Evolutionary conservation across 1,140 invertebrate species (phyloP).

Genomic region (Drosophila parvula): DNA sequence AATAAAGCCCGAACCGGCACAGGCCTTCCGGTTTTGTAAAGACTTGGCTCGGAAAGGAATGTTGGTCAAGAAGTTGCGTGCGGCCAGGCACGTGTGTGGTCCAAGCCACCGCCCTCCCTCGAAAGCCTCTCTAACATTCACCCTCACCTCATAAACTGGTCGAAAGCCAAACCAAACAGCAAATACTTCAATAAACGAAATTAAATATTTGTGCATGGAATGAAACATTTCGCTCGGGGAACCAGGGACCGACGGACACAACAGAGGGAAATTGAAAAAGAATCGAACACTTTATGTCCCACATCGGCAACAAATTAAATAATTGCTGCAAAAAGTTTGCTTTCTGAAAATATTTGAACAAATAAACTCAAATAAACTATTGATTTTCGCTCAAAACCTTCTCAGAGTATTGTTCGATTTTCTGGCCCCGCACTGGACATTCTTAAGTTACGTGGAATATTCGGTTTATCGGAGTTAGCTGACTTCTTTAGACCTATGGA

Average conservation of each 20-base stretch:
- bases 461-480: too few relatives aligned
- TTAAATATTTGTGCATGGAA: constrained; percentile 75
- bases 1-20: constrained; percentile 37
- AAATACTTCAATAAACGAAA: constrained; percentile 79
- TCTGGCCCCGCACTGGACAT: not conserved
- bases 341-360: constrained; percentile 33
- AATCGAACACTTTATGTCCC: constrained; percentile 45
- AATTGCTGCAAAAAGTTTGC: constrained; percentile 43
- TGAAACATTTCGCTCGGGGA: constrained; percentile 51
- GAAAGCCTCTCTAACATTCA: constrained; percentile 2
- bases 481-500: too few relatives aligned
- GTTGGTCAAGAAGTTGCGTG: constrained; percentile 66
- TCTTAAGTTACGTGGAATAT: constrained; percentile 3
- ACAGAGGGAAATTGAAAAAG: constrained; percentile 16
- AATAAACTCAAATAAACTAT: constrained; percentile 20
- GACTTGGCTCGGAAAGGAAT: constrained; percentile 38
- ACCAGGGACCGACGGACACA: not conserved
- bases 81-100: constrained; percentile 39
- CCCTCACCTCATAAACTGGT: constrained; percentile 34
- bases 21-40: constrained; percentile 25
- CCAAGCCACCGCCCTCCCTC: constrained; percentile 1
- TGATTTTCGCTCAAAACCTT: constrained; percentile 6
- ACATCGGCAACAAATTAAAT: constrained; percentile 63
- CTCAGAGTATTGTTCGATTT: constrained; percentile 12
- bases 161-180: constrained; percentile 62